phyloP scores from a whole-genome alignment of 2,113 vertebrate genomes.

The Phocoena sinus region DNA sequence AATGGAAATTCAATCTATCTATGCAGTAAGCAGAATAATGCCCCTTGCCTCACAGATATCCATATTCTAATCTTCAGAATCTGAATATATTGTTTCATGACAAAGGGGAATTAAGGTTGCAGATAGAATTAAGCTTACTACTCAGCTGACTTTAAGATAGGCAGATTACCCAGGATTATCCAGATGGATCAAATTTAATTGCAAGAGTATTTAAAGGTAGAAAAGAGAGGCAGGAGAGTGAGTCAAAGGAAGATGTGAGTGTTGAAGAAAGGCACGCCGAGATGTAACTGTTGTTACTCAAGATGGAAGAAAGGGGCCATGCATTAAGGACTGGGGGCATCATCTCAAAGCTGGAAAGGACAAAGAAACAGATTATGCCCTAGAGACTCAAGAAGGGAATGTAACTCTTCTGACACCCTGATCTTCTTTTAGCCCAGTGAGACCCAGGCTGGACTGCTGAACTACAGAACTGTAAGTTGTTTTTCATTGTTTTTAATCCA shows the following conservation, averaged over 20 bases:
- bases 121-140: not conserved
- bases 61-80: not conserved
- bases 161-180: not conserved
- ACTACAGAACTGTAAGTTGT: not conserved
- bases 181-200: not conserved
- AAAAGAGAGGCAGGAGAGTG: not conserved
- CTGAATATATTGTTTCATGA: not conserved
- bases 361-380: not conserved
- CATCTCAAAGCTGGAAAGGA: not conserved
- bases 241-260: not conserved
- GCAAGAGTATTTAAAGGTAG: not conserved
- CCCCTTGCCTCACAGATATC: not conserved
- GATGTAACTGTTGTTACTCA: not conserved
- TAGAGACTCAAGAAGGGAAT: not conserved
- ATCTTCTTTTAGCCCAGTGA: not conserved
- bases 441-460: not conserved
- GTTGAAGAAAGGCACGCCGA: not conserved
- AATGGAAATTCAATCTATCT: not conserved
- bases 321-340: not conserved
- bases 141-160: not conserved
- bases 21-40: not conserved
- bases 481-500: not conserved
- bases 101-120: not conserved
- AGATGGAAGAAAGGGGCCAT: accelerated
- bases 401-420: not conserved